Conservation (phyloP, 2,888 invertebrate species). For the Stenichneumon culpator region DNA sequence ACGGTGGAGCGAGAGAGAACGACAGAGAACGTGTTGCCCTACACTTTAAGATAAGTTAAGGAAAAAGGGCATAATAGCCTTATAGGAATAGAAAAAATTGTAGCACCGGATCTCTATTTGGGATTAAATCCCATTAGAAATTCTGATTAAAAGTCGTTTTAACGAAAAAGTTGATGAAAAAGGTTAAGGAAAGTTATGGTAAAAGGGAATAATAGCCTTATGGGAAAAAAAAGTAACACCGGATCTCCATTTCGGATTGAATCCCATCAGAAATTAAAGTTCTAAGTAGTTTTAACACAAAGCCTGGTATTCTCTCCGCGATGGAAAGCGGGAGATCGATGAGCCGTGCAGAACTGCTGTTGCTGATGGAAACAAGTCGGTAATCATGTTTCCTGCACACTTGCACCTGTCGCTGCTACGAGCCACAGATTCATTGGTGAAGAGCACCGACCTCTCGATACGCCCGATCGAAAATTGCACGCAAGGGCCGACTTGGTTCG, state of each 20-base stretch:
- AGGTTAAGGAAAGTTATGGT: no score
- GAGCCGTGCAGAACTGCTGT: background rate
- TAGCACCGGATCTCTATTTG: background rate
- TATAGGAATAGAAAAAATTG: no score
- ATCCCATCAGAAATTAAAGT: background rate
- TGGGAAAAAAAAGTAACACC: background rate
- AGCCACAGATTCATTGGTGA: slow-evolving; percentile 16
- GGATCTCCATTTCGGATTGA: background rate
- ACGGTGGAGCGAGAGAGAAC: no score
- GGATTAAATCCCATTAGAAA: slow-evolving; percentile 11
- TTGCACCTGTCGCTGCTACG: background rate
- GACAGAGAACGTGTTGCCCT: no score
- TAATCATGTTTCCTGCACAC: background rate
- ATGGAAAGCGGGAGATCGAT: background rate
- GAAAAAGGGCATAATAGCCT: no score
- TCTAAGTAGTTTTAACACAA: background rate
- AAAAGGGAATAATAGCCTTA: no score
- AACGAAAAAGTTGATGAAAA: no score
- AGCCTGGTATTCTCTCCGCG: background rate
- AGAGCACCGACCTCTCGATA: slow-evolving; percentile 38
- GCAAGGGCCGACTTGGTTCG: slow-evolving; percentile 10
- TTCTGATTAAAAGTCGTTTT: background rate
- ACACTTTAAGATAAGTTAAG: no score
- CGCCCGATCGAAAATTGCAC: slow-evolving; percentile 19
- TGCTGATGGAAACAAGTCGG: slow-evolving; percentile 7